Conservation (phyloP, 2,797 vertebrate genomes). For the Fringilla coelebs region DNA sequence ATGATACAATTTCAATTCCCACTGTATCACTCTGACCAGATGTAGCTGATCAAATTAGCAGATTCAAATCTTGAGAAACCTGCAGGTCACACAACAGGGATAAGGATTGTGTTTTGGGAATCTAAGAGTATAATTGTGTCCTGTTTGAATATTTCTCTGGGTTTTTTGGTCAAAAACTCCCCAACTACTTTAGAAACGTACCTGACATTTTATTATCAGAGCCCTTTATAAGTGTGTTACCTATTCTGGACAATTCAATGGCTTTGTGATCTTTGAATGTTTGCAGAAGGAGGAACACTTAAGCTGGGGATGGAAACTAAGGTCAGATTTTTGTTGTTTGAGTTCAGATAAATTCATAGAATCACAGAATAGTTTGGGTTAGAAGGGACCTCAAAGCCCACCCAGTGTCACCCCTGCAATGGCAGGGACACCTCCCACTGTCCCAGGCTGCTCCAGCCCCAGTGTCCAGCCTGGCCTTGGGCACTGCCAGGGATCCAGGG, state of each 20-base stretch:
- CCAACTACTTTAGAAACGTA: background rate
- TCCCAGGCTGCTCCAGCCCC: background rate
- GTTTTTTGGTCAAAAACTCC: background rate
- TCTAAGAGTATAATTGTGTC: background rate
- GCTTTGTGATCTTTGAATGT: background rate
- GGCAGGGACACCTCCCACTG: background rate
- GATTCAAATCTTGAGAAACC: background rate
- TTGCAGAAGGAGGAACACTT: background rate
- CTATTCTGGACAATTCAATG: background rate
- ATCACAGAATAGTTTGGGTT: rapidly evolving
- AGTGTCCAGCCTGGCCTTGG: background rate
- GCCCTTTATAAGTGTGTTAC: rapidly evolving
- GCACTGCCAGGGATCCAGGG: background rate
- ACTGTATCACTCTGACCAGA: background rate
- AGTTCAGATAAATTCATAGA: background rate
- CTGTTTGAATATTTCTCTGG: background rate
- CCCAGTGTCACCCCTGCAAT: rapidly evolving
- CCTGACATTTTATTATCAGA: background rate
- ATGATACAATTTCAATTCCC: background rate
- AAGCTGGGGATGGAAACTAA: background rate
- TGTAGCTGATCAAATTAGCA: rapidly evolving
- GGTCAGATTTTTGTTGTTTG: background rate
- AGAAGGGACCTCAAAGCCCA: rapidly evolving
- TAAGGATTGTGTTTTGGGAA: background rate
- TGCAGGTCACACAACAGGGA: background rate